These are phyloP conservation scores for Coptotermes formosanus DNA, from an alignment of 1,140 invertebrate species.

Conservation along the genomic window DNA sequence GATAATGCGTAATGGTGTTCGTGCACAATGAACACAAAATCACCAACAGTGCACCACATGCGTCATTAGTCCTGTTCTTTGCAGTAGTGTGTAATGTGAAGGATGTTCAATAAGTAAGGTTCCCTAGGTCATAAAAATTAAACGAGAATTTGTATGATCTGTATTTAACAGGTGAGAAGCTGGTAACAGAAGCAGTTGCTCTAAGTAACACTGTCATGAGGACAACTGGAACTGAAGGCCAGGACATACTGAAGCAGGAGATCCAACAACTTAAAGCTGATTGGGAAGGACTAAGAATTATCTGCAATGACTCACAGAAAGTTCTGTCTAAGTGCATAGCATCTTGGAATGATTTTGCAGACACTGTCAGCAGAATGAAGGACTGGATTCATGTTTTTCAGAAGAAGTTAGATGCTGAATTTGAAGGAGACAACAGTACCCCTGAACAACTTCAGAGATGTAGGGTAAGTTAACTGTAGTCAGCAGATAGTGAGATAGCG, in stretches of 20 bases:
- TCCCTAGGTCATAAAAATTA: background rate
- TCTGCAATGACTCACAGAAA: slow-evolving; percentile 75
- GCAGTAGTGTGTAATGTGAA: too few relatives aligned
- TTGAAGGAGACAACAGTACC: slow-evolving; percentile 74
- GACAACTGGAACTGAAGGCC: slow-evolving; percentile 82
- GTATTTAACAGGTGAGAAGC: slow-evolving; percentile 59
- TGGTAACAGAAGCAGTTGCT: slow-evolving; percentile 72
- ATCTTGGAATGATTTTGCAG: slow-evolving; percentile 82
- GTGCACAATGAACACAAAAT: too few relatives aligned
- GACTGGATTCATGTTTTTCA: slow-evolving; percentile 76
- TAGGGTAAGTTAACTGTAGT: slow-evolving; percentile 47
- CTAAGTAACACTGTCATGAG: slow-evolving; percentile 75
- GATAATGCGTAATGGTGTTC: too few relatives aligned
- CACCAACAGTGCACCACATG: too few relatives aligned
- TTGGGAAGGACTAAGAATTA: slow-evolving; percentile 82
- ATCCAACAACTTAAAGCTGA: slow-evolving; percentile 80
- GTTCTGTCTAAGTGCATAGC: slow-evolving; percentile 76
- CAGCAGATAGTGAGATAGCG: background rate
- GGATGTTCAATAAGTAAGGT: too few relatives aligned
- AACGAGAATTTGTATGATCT: background rate
- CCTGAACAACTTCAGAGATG: slow-evolving; percentile 75
- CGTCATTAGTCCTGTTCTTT: too few relatives aligned
- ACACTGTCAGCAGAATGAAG: slow-evolving; percentile 71
- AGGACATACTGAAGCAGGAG: slow-evolving; percentile 80
- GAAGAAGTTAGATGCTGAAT: slow-evolving; percentile 62